Conservation (phyloP, 1,140 invertebrate genomes). For the Archivesica marissinica region DNA sequence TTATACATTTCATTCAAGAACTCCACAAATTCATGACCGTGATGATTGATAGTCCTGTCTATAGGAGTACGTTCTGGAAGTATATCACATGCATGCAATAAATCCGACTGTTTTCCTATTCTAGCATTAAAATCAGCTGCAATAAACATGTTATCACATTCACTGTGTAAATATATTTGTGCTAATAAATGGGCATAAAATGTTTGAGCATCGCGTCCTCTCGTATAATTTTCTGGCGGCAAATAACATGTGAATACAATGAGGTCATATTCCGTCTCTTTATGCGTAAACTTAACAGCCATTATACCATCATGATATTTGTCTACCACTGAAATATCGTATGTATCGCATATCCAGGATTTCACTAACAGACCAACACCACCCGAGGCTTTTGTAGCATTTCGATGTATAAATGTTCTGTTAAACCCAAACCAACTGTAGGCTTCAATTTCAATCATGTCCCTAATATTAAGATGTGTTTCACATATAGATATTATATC, state of each 20-base stretch:
- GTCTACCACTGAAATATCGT: slow-evolving; percentile 36
- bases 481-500: slow-evolving; percentile 44
- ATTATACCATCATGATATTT: slow-evolving; percentile 57
- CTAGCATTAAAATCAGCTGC: slow-evolving; percentile 41
- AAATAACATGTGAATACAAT: slow-evolving; percentile 59
- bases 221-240: slow-evolving; percentile 57
- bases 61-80: slow-evolving; percentile 2
- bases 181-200: slow-evolving; percentile 48
- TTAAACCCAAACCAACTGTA: slow-evolving; percentile 62
- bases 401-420: slow-evolving; percentile 34
- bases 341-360: slow-evolving; percentile 14
- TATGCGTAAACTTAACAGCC: slow-evolving; percentile 42
- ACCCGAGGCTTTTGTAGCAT: slow-evolving; percentile 62
- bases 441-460: slow-evolving; percentile 25
- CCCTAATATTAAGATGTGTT: slow-evolving; percentile 28
- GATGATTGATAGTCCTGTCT: slow-evolving; percentile 55
- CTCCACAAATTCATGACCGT: slow-evolving; percentile 55
- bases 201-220: slow-evolving; percentile 47
- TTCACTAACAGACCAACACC: slow-evolving; percentile 61
- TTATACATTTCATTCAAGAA: slow-evolving; percentile 62
- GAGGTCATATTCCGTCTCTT: slow-evolving; percentile 39
- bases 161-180: slow-evolving; percentile 37
- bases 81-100: slow-evolving; percentile 3
- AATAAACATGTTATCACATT: slow-evolving; percentile 39
- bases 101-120: slow-evolving; percentile 17